Evolutionary conservation across 2,113 vertebrate genomes (phyloP), one percentile per base, ranked within the genome.

Genomic region (Girardinichthys multiradiatus): DNA sequence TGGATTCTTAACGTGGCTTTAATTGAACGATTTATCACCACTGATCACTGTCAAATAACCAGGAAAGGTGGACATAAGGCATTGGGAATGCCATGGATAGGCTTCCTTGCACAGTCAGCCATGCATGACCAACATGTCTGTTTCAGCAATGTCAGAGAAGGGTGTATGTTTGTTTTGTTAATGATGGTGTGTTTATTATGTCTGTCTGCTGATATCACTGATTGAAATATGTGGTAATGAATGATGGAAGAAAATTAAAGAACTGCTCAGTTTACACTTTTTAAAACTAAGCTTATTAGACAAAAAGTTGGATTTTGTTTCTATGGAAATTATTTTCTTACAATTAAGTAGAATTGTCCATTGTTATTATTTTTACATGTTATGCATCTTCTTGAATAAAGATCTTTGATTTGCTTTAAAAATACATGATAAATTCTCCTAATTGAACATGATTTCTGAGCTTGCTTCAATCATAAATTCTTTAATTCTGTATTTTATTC

Each of bases 1-100:
- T 76, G 75, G 85, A 76, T 87, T 83, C 80, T 91, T 85, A 93
- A 91, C 90, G 86, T 82, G 74, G 74, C 80, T 86, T 91, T 93
- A 90, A 93, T 91, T 92, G 89, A 92, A 92, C 85, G 82, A 92
- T 93, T 92, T 87, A 92, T 93, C 90, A 92, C 62, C 70, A 48
- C 76, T 88, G 86, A 92, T 92, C 86, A 89, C 85, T 89, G 92
- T 91, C 93, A 91, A 77, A 82, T 68, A 82, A 84, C 74, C 80
- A 68, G 68, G 74, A 58, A 74, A 70, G 77, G 73, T 63, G 81
- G 83, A 87, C 74, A 87, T 87, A 90, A 88, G 80, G 71, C 72
- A 77, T 72, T 76, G 79, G 71, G 86, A 88, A 79, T 77, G 76
- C 70, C 63, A 74, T 57, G 85, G 72, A 85, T 80, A 66, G 74